phyloP scores from a whole-genome alignment of 2,888 invertebrate species.

The Tetragonisca angustula region DNA sequence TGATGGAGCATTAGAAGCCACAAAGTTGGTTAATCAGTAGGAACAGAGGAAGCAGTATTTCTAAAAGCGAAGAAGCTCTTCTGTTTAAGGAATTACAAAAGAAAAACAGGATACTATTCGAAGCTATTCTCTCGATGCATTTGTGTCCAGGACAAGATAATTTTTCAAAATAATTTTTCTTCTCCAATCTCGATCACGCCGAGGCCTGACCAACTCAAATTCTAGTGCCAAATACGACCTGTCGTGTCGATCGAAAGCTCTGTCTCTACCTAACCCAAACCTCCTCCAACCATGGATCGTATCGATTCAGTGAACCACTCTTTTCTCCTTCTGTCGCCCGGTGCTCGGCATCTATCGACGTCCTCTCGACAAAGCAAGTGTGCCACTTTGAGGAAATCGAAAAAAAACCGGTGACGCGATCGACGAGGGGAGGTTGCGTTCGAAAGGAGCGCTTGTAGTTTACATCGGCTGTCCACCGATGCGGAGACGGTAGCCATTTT shows the following conservation, averaged over 20 bases:
- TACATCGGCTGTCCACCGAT: constrained; percentile 62
- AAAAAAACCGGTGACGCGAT: constrained; percentile 19
- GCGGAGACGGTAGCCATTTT: constrained; percentile 69
- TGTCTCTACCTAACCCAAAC: not conserved
- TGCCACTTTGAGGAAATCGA: constrained; percentile 5
- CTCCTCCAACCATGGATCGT: not conserved
- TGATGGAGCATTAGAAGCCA: not conserved
- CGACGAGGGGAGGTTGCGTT: not conserved
- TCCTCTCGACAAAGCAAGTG: not conserved
- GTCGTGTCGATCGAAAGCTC: not conserved
- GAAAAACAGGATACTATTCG: too few relatives aligned
- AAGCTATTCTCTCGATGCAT: too few relatives aligned
- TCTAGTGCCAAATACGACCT: not conserved
- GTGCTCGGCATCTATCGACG: not conserved
- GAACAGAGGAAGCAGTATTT: too few relatives aligned
- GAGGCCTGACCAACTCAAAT: not conserved
- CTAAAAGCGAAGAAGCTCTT: too few relatives aligned
- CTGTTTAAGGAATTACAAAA: too few relatives aligned
- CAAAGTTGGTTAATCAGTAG: not conserved
- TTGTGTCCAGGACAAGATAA: too few relatives aligned
- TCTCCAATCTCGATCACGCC: not conserved
- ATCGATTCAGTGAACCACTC: constrained; percentile 2
- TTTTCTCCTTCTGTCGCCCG: not conserved
- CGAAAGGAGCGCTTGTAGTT: constrained; percentile 36
- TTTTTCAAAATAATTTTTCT: too few relatives aligned